Percentiles rank a stretch among this genome's conserved stretches.
Conservation (phyloP, 2,797 vertebrate species). For the Hydrophis major region DNA sequence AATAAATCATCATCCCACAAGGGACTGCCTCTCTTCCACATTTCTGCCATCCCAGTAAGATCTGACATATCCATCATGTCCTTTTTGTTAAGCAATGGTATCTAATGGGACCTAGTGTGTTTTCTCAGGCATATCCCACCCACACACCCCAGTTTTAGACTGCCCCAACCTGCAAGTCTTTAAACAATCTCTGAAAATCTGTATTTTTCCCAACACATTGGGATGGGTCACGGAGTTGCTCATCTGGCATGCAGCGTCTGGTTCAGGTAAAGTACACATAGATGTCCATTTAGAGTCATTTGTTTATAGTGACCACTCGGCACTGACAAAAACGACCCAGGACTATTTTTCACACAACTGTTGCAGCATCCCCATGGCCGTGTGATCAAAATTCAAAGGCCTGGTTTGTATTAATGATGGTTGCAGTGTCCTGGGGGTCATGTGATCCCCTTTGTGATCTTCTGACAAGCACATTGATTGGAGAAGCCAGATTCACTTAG, state of each 20-base stretch:
- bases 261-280: background rate
- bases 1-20: background rate
- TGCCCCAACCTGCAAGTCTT: background rate
- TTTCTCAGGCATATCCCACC: background rate
- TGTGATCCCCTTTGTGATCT: background rate
- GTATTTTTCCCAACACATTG: background rate
- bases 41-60: background rate
- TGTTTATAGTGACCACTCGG: background rate
- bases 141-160: accelerated
- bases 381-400: background rate
- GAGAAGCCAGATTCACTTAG: background rate
- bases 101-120: background rate
- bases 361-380: too few relatives aligned
- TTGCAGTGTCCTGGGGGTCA: background rate
- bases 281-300: background rate
- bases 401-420: background rate
- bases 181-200: background rate
- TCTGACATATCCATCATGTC: background rate
- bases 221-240: background rate
- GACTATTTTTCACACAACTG: too few relatives aligned
- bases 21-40: background rate
- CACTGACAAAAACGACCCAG: background rate
- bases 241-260: background rate
- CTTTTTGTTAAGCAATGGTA: background rate
- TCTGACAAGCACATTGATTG: background rate